These are phyloP conservation scores for Cephus pygmeus DNA, from an alignment of 2,888 invertebrate species.

Conservation along the genomic window DNA sequence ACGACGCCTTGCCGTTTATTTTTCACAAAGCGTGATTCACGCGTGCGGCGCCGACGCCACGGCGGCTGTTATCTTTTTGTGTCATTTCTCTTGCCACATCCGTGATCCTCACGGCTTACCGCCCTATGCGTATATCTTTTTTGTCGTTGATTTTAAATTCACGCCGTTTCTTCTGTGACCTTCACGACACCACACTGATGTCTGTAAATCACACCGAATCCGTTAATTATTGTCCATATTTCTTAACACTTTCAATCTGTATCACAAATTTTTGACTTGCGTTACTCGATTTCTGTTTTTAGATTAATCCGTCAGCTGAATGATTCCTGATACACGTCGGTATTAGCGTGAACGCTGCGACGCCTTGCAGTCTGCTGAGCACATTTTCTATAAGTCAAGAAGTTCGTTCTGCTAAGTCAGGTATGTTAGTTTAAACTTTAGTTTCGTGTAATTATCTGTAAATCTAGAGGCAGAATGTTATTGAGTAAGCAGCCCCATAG, in stretches of 20 bases:
- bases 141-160: background rate
- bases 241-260: background rate
- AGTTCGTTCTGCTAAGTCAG: background rate
- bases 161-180: background rate
- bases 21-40: slow-evolving; percentile 47
- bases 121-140: slow-evolving; percentile 9
- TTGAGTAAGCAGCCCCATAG: background rate
- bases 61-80: slow-evolving; percentile 38
- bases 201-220: background rate
- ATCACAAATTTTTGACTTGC: background rate
- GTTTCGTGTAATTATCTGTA: background rate
- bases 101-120: background rate
- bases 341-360: background rate
- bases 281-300: background rate
- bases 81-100: slow-evolving; percentile 24
- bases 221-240: background rate
- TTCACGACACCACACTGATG: background rate
- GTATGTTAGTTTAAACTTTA: background rate
- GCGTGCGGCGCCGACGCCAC: slow-evolving; percentile 43
- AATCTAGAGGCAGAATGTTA: background rate
- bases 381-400: background rate
- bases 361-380: background rate
- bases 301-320: background rate
- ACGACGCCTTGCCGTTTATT: slow-evolving; percentile 39
- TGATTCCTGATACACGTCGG: background rate